These are phyloP conservation scores for Aphrocallistes beatrix DNA, from an alignment of 37 sponge, comb jelly and placozoan genomes.

Conservation along the genomic window DNA sequence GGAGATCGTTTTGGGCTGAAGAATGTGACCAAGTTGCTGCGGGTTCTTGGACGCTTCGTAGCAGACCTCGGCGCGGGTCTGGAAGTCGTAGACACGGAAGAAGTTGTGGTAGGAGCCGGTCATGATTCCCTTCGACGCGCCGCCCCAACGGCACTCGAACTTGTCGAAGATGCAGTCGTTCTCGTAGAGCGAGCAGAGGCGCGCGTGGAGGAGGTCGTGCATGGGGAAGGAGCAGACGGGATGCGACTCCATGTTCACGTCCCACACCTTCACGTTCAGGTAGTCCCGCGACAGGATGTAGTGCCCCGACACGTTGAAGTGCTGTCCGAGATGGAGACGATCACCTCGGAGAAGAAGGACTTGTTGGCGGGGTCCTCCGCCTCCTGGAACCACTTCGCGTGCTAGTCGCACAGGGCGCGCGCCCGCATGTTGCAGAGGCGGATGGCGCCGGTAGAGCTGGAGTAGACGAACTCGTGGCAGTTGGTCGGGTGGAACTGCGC, in stretches of 20 bases:
- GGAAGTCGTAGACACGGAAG: constrained; percentile 89
- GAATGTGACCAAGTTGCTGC: constrained; percentile 68
- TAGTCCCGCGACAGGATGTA: constrained; percentile 94
- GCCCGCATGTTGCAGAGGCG: constrained; percentile 95
- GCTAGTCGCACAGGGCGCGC: constrained; percentile 89
- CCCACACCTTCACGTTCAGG: constrained; percentile 93
- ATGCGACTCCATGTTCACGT: constrained; percentile 85
- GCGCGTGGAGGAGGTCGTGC: constrained; percentile 81
- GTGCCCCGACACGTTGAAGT: constrained; percentile 79
- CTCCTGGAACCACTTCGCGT: constrained; percentile 96
- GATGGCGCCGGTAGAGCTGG: constrained; percentile 92
- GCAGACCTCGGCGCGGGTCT: constrained; percentile 51
- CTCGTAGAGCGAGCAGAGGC: constrained; percentile 94
- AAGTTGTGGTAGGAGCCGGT: constrained; percentile 99
- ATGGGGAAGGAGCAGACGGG: constrained; percentile 91
- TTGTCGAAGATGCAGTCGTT: constrained; percentile 99
- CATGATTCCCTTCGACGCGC: constrained; percentile 68
- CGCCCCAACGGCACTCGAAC: constrained; percentile 97
- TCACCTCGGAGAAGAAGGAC: constrained; percentile 99
- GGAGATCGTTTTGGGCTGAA: constrained; percentile 66
- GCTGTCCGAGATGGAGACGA: constrained; percentile 90
- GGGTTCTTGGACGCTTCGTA: constrained; percentile 94
- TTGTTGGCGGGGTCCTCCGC: constrained; percentile 83
- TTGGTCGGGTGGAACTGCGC: constrained; percentile 85
- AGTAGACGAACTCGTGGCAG: constrained; percentile 88